Percentiles rank a stretch among this genome's conserved stretches.
phyloP scores from a whole-genome alignment of 2,888 invertebrate species.

The Atherix ibis region DNA sequence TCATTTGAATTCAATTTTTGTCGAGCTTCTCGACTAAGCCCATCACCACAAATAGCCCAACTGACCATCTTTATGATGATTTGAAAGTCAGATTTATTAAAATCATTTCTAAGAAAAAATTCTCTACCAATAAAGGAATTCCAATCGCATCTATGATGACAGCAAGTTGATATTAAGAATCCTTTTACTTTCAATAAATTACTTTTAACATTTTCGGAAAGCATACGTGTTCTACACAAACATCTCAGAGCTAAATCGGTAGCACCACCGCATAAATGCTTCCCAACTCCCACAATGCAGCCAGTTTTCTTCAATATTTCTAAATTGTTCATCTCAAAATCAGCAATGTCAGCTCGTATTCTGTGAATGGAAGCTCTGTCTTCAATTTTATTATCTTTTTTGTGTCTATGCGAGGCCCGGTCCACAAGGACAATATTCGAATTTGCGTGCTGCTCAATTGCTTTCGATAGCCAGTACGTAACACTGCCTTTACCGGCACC shows the following conservation, averaged over 20 bases:
- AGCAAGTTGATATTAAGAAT: conserved; percentile 68
- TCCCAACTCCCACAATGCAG: conserved; percentile 60
- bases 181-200: conserved; percentile 33
- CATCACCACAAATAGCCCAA: conserved; percentile 76
- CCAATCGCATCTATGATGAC: conserved; percentile 75
- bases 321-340: conserved; percentile 48
- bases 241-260: conserved; percentile 67
- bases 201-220: conserved; percentile 1
- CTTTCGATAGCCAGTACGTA: conserved; percentile 57
- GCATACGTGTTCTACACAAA: conserved; percentile 24
- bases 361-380: conserved; percentile 38
- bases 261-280: conserved; percentile 80
- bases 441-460: conserved; percentile 33
- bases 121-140: conserved; percentile 49
- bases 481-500: conserved; percentile 83
- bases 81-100: conserved; percentile 48
- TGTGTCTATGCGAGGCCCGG: conserved; percentile 65
- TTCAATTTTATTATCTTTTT: conserved; percentile 51
- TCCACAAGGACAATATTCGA: conserved; percentile 59
- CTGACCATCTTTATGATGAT: conserved; percentile 68
- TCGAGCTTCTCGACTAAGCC: conserved; percentile 38
- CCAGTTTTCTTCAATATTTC: conserved; percentile 28
- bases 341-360: conserved; percentile 66
- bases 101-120: conserved; percentile 40
- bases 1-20: conserved; percentile 22